Percentiles rank a stretch among this genome's conserved stretches.
phyloP scores from a whole-genome alignment of 2,888 invertebrate genomes.

The Cataglyphis altisquamis region DNA sequence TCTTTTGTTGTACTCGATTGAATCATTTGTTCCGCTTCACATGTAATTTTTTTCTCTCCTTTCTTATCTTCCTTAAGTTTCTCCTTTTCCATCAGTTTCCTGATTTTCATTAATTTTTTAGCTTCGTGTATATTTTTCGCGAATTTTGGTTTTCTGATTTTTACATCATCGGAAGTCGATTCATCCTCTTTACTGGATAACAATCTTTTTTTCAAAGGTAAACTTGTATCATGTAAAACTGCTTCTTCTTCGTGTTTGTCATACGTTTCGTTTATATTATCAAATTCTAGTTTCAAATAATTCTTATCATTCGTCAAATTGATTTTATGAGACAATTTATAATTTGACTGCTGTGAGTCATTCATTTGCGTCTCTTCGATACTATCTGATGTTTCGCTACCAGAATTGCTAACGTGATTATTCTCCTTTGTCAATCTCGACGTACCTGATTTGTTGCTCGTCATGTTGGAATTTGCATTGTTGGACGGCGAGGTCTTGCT shows the following conservation, averaged over 20 bases:
- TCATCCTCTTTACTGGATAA: slow-evolving; percentile 70
- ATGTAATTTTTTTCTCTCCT: slow-evolving; percentile 70
- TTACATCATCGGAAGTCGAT: slow-evolving; percentile 73
- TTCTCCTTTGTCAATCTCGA: slow-evolving; percentile 87
- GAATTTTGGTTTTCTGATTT: slow-evolving; percentile 90
- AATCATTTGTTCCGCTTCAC: slow-evolving; percentile 56
- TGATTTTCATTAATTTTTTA: slow-evolving; percentile 89
- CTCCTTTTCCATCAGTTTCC: slow-evolving; percentile 89
- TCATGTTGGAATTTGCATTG: slow-evolving; percentile 67
- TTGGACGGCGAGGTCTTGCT: slow-evolving; percentile 84
- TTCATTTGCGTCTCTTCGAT: slow-evolving; percentile 78
- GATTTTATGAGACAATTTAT: slow-evolving; percentile 32
- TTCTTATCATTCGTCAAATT: slow-evolving; percentile 6
- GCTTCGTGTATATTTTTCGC: slow-evolving; percentile 91
- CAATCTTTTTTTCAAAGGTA: slow-evolving; percentile 83
- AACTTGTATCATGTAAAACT: slow-evolving; percentile 67
- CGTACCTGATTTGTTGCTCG: slow-evolving; percentile 64
- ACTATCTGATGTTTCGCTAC: slow-evolving; percentile 82
- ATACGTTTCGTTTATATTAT: slow-evolving; percentile 26
- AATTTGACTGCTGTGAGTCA: slow-evolving; percentile 60
- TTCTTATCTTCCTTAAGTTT: slow-evolving; percentile 88
- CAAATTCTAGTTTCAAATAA: not conserved
- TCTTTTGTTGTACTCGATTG: slow-evolving; percentile 41
- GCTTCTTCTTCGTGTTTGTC: slow-evolving; percentile 43
- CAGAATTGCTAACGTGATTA: slow-evolving; percentile 87